phyloP scores from a whole-genome alignment of 2,113 vertebrate species.

The Phalacrocorax aristotelis region DNA sequence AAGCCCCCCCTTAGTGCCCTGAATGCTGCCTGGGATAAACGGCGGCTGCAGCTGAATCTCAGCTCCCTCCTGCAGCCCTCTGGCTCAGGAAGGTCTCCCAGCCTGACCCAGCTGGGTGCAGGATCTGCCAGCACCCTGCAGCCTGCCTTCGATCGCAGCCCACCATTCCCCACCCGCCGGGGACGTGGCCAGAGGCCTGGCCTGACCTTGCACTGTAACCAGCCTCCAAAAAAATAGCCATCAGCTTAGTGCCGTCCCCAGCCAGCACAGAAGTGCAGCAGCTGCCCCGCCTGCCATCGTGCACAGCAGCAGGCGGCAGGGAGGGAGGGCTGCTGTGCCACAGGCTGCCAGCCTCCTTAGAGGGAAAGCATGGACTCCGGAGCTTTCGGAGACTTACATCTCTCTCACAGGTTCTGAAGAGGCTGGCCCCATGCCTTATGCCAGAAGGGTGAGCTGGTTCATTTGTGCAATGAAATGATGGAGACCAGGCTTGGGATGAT shows the following conservation, averaged over 20 bases:
- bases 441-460: rapidly evolving
- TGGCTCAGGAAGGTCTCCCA: not conserved
- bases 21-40: not conserved
- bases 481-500: not conserved
- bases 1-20: too few relatives aligned
- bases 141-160: not conserved
- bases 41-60: not conserved
- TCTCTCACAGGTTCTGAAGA: not conserved
- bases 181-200: not conserved
- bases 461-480: not conserved
- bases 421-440: too few relatives aligned
- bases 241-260: not conserved
- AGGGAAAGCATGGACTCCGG: rapidly evolving
- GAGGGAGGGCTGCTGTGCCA: not conserved
- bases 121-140: not conserved
- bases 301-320: not conserved
- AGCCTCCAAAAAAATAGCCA: not conserved
- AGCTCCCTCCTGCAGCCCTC: not conserved
- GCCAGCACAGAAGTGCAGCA: not conserved
- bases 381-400: not conserved
- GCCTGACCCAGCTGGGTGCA: not conserved
- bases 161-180: not conserved
- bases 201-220: not conserved
- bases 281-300: not conserved
- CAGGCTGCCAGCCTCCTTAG: not conserved